Percentiles rank a stretch among this genome's conserved stretches.
phyloP scores from a whole-genome alignment of 37 sponge, comb jelly and placozoan genomes.

The Geodia barretti region DNA sequence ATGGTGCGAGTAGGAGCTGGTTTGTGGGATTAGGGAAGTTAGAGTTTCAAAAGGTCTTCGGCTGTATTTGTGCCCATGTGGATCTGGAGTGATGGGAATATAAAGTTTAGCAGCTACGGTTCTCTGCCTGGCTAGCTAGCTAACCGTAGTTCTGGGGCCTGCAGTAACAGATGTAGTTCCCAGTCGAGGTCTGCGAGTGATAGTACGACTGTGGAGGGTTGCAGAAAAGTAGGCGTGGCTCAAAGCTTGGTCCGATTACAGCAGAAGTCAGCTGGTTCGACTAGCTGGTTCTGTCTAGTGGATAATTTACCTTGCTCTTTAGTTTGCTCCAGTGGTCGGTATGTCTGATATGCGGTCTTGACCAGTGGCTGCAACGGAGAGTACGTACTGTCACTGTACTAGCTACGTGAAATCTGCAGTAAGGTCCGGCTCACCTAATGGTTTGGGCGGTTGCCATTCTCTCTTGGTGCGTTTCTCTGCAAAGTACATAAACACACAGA shows the following conservation, averaged over 20 bases:
- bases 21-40: not conserved
- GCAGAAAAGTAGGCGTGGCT: not conserved
- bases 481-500: not conserved
- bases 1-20: not conserved
- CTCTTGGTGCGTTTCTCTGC: not conserved
- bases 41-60: not conserved
- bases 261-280: too few species aligned
- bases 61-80: not conserved
- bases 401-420: too few species aligned
- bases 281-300: too few species aligned
- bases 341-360: not conserved
- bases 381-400: too few species aligned
- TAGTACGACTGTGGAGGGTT: conserved; percentile 49
- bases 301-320: conserved; percentile 32
- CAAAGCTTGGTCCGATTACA: too few species aligned
- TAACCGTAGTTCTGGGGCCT: conserved; percentile 9
- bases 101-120: not conserved
- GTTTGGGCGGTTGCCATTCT: not conserved
- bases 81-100: not conserved
- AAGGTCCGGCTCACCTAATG: not conserved
- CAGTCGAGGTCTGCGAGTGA: conserved; percentile 46
- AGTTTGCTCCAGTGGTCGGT: conserved; percentile 83
- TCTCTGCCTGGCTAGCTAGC: not conserved
- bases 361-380: conserved; percentile 64
- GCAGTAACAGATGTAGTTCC: conserved; percentile 35